These are phyloP conservation scores for Cheirogaleus medius DNA, from an alignment of 2,113 vertebrate genomes.

Conservation along the genomic window DNA sequence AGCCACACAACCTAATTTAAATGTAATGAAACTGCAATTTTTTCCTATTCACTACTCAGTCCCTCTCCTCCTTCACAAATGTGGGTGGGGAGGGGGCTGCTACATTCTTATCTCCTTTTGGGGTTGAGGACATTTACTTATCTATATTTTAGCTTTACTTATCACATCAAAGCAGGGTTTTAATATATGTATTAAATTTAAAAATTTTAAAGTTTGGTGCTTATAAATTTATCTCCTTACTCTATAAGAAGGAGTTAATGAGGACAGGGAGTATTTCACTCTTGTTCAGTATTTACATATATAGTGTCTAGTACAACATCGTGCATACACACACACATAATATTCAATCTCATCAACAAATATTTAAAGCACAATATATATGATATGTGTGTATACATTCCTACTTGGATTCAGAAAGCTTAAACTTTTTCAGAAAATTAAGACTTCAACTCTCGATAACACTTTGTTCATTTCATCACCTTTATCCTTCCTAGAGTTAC, in stretches of 20 bases:
- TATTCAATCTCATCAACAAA: background rate
- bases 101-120: background rate
- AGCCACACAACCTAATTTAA: background rate
- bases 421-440: background rate
- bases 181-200: background rate
- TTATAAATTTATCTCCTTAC: background rate
- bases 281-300: background rate
- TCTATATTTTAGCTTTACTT: background rate
- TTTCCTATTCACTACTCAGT: background rate
- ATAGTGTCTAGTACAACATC: background rate
- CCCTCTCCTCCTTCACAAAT: background rate
- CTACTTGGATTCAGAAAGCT: background rate
- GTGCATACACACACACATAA: background rate
- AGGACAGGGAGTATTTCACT: background rate
- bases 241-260: background rate
- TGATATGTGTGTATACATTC: background rate
- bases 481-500: background rate
- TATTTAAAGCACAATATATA: background rate
- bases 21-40: background rate
- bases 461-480: background rate
- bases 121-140: background rate
- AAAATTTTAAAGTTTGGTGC: background rate
- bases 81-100: accelerated
- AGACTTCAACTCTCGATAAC: background rate
- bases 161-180: background rate